phyloP scores from a whole-genome alignment of 1,140 invertebrate genomes.

The Drosophila baimaii region DNA sequence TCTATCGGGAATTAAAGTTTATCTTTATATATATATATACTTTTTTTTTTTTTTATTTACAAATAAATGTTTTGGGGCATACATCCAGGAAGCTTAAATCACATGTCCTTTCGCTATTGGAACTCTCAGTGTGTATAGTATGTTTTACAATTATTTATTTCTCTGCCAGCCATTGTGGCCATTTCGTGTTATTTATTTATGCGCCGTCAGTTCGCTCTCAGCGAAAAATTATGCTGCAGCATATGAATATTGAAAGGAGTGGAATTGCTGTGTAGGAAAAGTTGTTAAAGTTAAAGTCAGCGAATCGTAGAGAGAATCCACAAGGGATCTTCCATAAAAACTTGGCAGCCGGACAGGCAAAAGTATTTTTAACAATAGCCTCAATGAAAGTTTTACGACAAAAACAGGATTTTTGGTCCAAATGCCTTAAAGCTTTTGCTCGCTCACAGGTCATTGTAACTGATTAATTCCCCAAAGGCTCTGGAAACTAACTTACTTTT shows the following conservation, averaged over 20 bases:
- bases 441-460: constrained; percentile 15
- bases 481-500: constrained; percentile 16
- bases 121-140: neutral
- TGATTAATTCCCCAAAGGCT: constrained; percentile 34
- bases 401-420: neutral
- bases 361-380: constrained; percentile 19
- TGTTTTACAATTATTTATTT: neutral
- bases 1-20: constrained; percentile 20
- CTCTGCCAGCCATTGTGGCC: neutral
- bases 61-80: neutral
- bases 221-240: constrained; percentile 52
- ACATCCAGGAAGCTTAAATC: neutral
- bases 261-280: neutral
- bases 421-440: constrained; percentile 12
- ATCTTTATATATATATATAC: no score
- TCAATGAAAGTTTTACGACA: constrained; percentile 21
- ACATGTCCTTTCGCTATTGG: neutral
- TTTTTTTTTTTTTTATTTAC: constrained; percentile 1
- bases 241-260: constrained; percentile 53
- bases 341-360: neutral
- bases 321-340: neutral
- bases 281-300: constrained; percentile 2
- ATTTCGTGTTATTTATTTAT: constrained; percentile 45
- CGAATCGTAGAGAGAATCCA: neutral
- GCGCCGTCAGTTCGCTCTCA: constrained; percentile 22